Evolutionary conservation across 2,888 invertebrate species (phyloP).

Genomic region (Auanema freiburgensis): DNA sequence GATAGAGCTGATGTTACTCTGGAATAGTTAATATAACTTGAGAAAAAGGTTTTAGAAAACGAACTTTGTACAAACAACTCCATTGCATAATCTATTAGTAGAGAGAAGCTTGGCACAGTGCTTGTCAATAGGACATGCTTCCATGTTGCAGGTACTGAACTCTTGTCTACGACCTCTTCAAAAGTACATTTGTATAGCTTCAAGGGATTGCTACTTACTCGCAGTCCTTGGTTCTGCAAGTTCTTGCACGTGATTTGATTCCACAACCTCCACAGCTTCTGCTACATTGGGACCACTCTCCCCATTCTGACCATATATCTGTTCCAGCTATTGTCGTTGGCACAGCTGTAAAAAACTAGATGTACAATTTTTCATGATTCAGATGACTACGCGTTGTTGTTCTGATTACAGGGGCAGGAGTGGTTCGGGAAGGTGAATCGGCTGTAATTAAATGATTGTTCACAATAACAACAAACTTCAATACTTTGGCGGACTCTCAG

Average conservation of each 20-base stretch:
- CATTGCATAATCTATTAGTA: conserved; percentile 50
- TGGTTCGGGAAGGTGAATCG: conserved; percentile 33
- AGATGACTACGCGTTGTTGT: conserved; percentile 34
- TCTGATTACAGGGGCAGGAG: conserved; percentile 34
- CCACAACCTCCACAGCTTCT: conserved; percentile 61
- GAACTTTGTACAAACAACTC: conserved; percentile 48
- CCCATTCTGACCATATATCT: conserved; percentile 58
- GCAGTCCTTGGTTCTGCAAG: conserved; percentile 54
- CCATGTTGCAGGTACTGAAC: conserved; percentile 58
- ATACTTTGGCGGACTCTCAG: conserved; percentile 43
- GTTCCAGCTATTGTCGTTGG: conserved; percentile 40
- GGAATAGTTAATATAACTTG: conserved; percentile 7
- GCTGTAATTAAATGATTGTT: conserved; percentile 26
- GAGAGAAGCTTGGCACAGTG: conserved; percentile 49
- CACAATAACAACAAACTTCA: no score
- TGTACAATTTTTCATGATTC: no score
- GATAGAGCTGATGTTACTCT: conserved; percentile 40
- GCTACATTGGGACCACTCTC: conserved; percentile 57
- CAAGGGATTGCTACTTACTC: conserved; percentile 35
- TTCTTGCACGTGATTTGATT: conserved; percentile 45
- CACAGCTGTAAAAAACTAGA: conserved; percentile 18
- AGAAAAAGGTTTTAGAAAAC: no score
- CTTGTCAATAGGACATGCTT: conserved; percentile 55
- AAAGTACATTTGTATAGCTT: background rate
- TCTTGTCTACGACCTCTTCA: conserved; percentile 57